phyloP scores from a whole-genome alignment of 2,888 invertebrate species.

The Orthonychiurus folsomi region DNA sequence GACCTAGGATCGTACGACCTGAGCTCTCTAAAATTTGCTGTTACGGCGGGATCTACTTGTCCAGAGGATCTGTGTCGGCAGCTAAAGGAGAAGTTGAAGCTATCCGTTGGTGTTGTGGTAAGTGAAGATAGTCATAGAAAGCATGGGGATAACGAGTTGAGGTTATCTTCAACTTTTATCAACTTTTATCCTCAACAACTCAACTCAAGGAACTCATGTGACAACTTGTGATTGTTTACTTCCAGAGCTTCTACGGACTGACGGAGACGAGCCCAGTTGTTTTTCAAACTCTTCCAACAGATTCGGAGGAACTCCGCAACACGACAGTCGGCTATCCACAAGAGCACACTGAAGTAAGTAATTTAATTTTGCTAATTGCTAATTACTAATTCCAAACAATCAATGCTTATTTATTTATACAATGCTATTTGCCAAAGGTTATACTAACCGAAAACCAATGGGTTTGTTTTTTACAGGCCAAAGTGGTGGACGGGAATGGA shows the following conservation, averaged over 20 bases:
- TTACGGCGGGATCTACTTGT: conserved; percentile 65
- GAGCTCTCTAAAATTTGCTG: conserved; percentile 47
- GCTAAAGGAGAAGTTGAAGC: conserved; percentile 26
- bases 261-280: conserved; percentile 55
- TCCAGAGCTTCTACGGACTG: conserved; percentile 52
- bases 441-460: too few species aligned
- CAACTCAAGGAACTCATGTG: not conserved
- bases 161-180: conserved; percentile 8
- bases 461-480: conserved; percentile 47
- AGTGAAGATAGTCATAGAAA: too few species aligned
- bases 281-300: conserved; percentile 48
- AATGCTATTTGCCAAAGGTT: too few species aligned
- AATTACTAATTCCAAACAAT: conserved; percentile 7
- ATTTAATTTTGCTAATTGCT: too few species aligned
- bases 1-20: conserved; percentile 47
- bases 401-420: too few species aligned
- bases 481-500: conserved; percentile 57
- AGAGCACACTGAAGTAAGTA: conserved; percentile 50
- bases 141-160: too few species aligned
- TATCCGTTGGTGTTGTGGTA: not conserved
- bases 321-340: conserved; percentile 50
- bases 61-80: conserved; percentile 48
- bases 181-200: not conserved
- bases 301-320: conserved; percentile 47
- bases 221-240: not conserved